These are phyloP conservation scores for Brotula barbata DNA, from an alignment of 2,797 vertebrate species.

Conservation along the genomic window DNA sequence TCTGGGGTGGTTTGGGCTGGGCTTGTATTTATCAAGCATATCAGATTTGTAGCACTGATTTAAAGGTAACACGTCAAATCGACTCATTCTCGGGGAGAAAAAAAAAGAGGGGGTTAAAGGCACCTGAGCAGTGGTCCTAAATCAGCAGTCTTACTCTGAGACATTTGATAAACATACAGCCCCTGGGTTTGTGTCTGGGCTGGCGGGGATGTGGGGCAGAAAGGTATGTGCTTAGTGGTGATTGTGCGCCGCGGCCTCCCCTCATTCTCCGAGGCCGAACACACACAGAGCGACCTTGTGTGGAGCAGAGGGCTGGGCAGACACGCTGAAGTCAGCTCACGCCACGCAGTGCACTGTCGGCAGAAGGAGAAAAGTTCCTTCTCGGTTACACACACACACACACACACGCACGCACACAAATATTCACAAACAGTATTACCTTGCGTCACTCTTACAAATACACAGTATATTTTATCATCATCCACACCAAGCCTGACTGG, in stretches of 20 bases:
- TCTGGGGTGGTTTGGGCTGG: constrained; percentile 34
- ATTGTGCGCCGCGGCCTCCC: constrained; percentile 70
- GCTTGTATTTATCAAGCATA: constrained; percentile 56
- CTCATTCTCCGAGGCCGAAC: constrained; percentile 77
- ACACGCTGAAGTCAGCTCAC: constrained; percentile 69
- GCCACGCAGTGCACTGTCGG: constrained; percentile 55
- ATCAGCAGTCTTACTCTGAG: constrained; percentile 68
- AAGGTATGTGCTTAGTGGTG: constrained; percentile 76
- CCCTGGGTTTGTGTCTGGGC: constrained; percentile 68
- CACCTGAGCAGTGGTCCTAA: constrained; percentile 61
- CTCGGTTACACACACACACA: constrained; percentile 23
- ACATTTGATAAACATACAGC: constrained; percentile 72
- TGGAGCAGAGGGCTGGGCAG: constrained; percentile 64
- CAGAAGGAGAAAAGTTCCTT: constrained; percentile 45
- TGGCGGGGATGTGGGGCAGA: constrained; percentile 67
- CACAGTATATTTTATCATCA: constrained; percentile 31
- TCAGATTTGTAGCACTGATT: constrained; percentile 49
- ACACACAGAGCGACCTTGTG: constrained; percentile 84
- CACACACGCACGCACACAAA: neutral
- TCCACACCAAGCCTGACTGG: constrained; percentile 42
- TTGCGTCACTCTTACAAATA: constrained; percentile 26
- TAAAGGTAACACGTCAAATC: constrained; percentile 48
- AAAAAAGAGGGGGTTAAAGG: constrained; percentile 28
- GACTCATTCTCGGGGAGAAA: constrained; percentile 58
- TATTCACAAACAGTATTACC: constrained; percentile 18